These are phyloP conservation scores for Rhinoraja longicauda DNA, from an alignment of 2,797 vertebrate genomes.

Conservation along the genomic window DNA sequence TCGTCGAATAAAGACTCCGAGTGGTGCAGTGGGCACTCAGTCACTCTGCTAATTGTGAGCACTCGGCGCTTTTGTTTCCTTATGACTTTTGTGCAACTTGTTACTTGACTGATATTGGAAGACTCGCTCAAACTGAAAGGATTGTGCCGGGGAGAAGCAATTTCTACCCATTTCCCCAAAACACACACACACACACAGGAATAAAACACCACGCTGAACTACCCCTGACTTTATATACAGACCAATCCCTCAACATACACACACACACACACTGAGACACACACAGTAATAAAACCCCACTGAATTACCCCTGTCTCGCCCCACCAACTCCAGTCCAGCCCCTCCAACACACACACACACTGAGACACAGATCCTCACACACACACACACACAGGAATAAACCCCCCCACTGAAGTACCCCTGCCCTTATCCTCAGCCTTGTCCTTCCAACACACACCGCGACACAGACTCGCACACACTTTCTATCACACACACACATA, in stretches of 20 bases:
- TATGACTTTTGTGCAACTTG: conserved; percentile 42
- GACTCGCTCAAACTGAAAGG: conserved; percentile 39
- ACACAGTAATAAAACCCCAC: too few relatives aligned
- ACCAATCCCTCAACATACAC: too few relatives aligned
- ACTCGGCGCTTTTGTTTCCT: conserved; percentile 40
- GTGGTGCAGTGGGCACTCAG: conserved; percentile 39
- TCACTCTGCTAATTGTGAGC: conserved; percentile 42
- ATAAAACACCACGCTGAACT: conserved; percentile 28
- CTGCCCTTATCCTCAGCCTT: too few relatives aligned
- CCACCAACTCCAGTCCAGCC: conserved; percentile 35
- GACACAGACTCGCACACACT: conserved; percentile 35
- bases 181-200: conserved; percentile 45
- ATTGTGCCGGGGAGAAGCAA: not conserved
- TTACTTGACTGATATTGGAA: conserved; percentile 39
- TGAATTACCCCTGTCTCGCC: too few relatives aligned
- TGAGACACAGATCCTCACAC: conserved; percentile 38
- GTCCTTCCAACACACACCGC: conserved; percentile 42
- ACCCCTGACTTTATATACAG: too few relatives aligned
- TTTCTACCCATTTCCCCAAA: conserved; percentile 14
- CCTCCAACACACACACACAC: conserved; percentile 43
- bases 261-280: conserved; percentile 45
- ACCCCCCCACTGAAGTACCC: too few relatives aligned
- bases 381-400: too few relatives aligned
- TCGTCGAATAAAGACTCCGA: not conserved
- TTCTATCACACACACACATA: conserved; percentile 39